Conservation (phyloP, 2,113 vertebrate species). For the Numenius arquata region DNA sequence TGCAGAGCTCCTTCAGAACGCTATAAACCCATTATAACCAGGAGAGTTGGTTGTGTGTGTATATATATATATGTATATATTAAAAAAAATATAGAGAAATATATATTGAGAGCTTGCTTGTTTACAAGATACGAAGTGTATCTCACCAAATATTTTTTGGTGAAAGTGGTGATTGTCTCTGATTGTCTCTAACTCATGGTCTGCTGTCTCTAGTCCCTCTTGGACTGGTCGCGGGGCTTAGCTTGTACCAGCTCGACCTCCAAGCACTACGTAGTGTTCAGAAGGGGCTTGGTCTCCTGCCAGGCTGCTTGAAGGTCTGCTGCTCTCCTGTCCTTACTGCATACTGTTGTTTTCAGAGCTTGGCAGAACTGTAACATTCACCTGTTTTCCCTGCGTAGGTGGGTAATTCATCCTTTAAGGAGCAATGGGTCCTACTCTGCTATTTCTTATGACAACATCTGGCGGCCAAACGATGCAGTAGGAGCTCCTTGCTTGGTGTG, state of each 20-base stretch:
- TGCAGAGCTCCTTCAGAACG: background rate
- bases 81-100: background rate
- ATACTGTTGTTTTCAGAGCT: background rate
- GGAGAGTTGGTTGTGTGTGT: too few relatives aligned
- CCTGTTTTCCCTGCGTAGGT: background rate
- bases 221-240: background rate
- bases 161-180: background rate
- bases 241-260: background rate
- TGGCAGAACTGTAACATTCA: background rate
- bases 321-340: background rate
- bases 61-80: background rate
- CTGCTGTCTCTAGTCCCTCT: background rate
- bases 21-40: background rate
- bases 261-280: accelerated
- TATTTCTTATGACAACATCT: background rate
- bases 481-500: background rate
- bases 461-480: background rate
- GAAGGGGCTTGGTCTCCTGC: background rate
- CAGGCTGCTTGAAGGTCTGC: background rate
- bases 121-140: background rate
- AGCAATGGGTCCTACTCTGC: background rate
- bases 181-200: background rate
- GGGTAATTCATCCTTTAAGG: background rate
- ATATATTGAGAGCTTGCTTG: background rate
- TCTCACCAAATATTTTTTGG: background rate